These are phyloP conservation scores for Megaceryle alcyon DNA, from an alignment of 2,797 vertebrate genomes.

Conservation along the genomic window DNA sequence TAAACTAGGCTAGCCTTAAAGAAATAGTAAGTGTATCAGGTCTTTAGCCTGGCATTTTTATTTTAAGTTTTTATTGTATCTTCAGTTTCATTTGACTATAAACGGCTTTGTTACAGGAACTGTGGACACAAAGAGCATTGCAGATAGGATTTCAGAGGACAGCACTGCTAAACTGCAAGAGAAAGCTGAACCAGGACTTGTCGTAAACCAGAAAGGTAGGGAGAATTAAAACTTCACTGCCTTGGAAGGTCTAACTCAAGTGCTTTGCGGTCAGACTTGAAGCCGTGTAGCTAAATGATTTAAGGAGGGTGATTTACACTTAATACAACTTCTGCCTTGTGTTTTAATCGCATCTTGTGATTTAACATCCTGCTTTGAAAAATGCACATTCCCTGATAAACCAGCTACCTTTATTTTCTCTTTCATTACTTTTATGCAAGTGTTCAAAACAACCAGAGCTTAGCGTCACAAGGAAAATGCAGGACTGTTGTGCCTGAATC, in stretches of 20 bases:
- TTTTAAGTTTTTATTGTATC: neutral
- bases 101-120: constrained; percentile 56
- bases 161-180: constrained; percentile 3
- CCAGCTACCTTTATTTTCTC: neutral
- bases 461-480: neutral
- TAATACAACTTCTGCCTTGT: neutral
- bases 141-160: constrained; percentile 50
- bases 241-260: neutral
- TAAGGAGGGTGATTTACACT: neutral
- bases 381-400: neutral
- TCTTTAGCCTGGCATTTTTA: neutral
- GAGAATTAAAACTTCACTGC: neutral
- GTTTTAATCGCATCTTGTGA: neutral
- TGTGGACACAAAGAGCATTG: neutral
- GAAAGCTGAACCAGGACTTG: neutral
- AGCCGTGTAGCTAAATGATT: neutral
- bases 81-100: constrained; percentile 12
- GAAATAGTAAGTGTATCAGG: neutral
- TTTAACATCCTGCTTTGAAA: neutral
- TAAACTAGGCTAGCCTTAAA: neutral
- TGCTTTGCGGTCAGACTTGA: neutral
- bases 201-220: constrained; percentile 35
- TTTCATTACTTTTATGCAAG: neutral
- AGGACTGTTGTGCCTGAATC: neutral
- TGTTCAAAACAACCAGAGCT: neutral